phyloP scores from a whole-genome alignment of 2,888 invertebrate species.

The Blomia tropicalis region DNA sequence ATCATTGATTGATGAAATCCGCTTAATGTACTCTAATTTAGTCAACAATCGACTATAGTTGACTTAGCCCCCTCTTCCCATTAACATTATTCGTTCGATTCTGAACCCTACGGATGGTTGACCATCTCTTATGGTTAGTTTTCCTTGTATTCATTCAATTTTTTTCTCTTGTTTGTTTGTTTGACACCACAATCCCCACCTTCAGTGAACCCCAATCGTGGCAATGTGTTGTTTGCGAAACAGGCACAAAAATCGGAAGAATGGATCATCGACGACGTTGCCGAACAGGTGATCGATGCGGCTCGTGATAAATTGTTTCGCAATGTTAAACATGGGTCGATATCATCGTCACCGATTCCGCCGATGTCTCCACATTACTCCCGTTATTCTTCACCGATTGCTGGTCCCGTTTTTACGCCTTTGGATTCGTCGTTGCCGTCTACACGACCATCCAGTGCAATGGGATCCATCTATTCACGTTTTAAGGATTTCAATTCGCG shows the following conservation, averaged over 20 bases:
- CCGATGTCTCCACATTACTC: background rate
- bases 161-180: background rate
- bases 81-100: too few species aligned
- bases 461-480: background rate
- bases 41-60: too few species aligned
- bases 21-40: too few species aligned
- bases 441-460: constrained; percentile 3
- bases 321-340: background rate
- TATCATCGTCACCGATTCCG: background rate
- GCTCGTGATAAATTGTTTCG: constrained; percentile 12
- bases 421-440: background rate
- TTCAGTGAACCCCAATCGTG: constrained; percentile 17
- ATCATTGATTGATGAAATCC: too few species aligned
- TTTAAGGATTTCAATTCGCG: constrained; percentile 17
- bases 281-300: background rate
- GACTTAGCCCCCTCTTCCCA: too few species aligned
- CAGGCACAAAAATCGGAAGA: constrained; percentile 27
- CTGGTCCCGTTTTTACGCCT: constrained; percentile 5
- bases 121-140: constrained; percentile 4
- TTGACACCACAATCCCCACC: background rate
- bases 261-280: constrained; percentile 28
- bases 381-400: constrained; percentile 2
- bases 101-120: too few species aligned
- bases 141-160: background rate
- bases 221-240: constrained; percentile 27